These are phyloP conservation scores for Acanthornis magna DNA, from an alignment of 2,797 vertebrate genomes.

Conservation along the genomic window DNA sequence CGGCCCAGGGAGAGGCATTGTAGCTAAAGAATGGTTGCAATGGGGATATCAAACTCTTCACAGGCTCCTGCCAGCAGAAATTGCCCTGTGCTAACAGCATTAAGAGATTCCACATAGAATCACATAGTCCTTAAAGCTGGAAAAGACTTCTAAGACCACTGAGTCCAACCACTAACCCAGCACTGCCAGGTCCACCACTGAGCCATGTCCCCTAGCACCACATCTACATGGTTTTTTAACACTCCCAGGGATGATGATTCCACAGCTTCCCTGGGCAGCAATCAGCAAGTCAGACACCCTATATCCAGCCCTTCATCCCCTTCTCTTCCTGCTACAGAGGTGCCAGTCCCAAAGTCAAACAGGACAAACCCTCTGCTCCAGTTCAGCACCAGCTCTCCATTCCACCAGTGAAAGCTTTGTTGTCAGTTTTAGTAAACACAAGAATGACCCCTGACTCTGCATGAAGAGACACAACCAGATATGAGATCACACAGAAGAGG, in stretches of 20 bases:
- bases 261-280: not conserved
- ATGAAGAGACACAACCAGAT: rapidly evolving
- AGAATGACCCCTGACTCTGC: not conserved
- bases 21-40: not conserved
- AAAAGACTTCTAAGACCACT: not conserved
- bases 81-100: too few species aligned
- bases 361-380: not conserved
- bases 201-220: not conserved
- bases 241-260: not conserved
- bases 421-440: rapidly evolving
- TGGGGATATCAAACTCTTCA: not conserved
- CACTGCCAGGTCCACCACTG: not conserved
- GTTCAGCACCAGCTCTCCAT: not conserved
- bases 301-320: not conserved
- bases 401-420: not conserved
- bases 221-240: rapidly evolving
- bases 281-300: not conserved
- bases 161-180: too few species aligned
- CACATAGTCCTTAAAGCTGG: not conserved
- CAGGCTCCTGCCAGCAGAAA: not conserved
- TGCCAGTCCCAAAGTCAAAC: not conserved
- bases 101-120: not conserved
- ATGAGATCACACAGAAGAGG: rapidly evolving
- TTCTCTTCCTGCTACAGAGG: not conserved
- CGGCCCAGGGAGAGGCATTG: not conserved